Conservation (phyloP, 2,888 invertebrate genomes). For the Ctenicera cuprea region DNA sequence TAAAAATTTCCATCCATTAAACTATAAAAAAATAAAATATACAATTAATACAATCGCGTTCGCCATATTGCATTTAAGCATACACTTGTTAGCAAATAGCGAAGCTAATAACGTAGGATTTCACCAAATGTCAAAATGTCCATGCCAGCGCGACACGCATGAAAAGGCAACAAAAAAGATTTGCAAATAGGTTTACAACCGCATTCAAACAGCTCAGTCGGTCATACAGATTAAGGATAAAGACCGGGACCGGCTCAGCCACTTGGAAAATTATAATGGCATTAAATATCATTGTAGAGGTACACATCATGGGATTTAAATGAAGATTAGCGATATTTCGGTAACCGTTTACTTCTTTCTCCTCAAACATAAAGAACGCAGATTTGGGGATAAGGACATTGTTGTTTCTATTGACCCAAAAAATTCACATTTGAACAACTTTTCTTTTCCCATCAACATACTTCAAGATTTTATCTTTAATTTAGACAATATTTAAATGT, state of each 20-base stretch:
- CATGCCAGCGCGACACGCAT: constrained; percentile 57
- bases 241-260: constrained; percentile 59
- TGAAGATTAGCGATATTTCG: constrained; percentile 45
- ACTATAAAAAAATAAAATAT: too few relatives aligned
- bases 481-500: too few relatives aligned
- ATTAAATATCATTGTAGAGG: constrained; percentile 61
- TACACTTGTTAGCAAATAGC: constrained; percentile 36
- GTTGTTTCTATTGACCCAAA: constrained; percentile 14
- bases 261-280: constrained; percentile 68
- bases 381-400: constrained; percentile 8
- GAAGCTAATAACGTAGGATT: constrained; percentile 63
- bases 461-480: too few relatives aligned
- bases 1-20: too few relatives aligned
- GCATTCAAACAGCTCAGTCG: constrained; percentile 56
- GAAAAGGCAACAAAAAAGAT: constrained; percentile 59
- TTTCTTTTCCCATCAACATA: neutral
- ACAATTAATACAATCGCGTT: too few relatives aligned
- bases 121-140: constrained; percentile 62
- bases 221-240: constrained; percentile 61
- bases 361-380: neutral
- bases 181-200: constrained; percentile 57
- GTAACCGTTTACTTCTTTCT: constrained; percentile 26
- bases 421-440: neutral
- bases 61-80: neutral
- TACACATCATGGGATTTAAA: constrained; percentile 48